phyloP scores from a whole-genome alignment of 2,113 vertebrate species.

The Perca schrenkii region DNA sequence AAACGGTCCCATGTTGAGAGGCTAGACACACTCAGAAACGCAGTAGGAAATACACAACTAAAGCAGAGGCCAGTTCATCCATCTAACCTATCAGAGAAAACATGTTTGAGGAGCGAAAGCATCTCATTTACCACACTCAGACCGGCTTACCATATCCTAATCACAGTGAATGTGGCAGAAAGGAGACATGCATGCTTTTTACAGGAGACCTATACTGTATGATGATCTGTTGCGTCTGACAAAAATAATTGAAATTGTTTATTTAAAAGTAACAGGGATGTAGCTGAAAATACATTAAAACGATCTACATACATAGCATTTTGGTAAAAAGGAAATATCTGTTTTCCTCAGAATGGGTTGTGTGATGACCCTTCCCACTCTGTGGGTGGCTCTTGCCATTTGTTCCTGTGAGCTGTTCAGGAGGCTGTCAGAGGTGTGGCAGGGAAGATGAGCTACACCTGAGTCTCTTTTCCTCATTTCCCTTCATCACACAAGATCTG shows the following conservation, averaged over 20 bases:
- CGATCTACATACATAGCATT: too few species aligned
- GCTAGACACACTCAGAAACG: constrained; percentile 5
- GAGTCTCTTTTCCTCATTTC: too few species aligned
- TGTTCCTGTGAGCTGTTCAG: too few species aligned
- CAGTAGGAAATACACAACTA: not conserved
- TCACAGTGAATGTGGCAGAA: constrained; percentile 40
- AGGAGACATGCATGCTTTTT: not conserved
- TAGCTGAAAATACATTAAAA: too few species aligned
- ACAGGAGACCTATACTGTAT: not conserved
- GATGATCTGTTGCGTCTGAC: not conserved
- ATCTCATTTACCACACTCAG: constrained; percentile 34
- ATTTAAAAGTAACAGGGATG: not conserved
- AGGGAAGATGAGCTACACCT: too few species aligned
- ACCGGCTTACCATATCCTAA: constrained; percentile 35
- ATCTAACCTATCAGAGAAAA: not conserved
- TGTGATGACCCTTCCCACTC: too few species aligned
- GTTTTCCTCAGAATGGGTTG: too few species aligned
- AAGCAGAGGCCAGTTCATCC: not conserved
- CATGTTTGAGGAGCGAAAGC: not conserved
- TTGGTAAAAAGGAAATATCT: too few species aligned
- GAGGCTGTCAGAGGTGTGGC: too few species aligned
- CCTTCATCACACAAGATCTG: too few species aligned
- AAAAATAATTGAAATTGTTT: not conserved
- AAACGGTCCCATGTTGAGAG: not conserved
- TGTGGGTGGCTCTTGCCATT: too few species aligned